Evolutionary conservation across 2,113 vertebrate species (phyloP).

Genomic region (Zapus hudsonius): DNA sequence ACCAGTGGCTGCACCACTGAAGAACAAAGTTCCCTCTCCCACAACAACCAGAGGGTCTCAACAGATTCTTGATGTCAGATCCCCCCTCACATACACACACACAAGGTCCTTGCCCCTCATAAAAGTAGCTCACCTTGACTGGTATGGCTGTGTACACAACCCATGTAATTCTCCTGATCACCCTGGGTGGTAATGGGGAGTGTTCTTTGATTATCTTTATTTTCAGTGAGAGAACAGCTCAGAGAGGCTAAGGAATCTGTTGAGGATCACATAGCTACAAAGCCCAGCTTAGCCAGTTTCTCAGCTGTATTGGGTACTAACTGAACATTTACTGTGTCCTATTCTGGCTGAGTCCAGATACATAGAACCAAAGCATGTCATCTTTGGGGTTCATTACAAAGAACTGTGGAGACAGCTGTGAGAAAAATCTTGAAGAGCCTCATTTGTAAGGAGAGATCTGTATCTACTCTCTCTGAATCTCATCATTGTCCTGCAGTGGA

Average conservation of each 20-base stretch:
- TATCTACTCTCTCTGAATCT: not conserved
- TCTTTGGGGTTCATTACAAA: not conserved
- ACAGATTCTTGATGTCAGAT: not conserved
- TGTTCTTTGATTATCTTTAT: not conserved
- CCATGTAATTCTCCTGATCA: not conserved
- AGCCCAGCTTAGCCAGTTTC: not conserved
- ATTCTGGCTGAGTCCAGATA: not conserved
- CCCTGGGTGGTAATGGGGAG: not conserved
- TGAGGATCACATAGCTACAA: not conserved
- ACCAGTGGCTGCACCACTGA: no score
- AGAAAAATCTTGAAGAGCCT: not conserved
- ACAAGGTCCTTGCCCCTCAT: not conserved
- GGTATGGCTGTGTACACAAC: fast-evolving
- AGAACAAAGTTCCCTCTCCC: no score
- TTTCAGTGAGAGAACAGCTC: not conserved
- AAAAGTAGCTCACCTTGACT: not conserved
- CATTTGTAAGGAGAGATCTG: not conserved
- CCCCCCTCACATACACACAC: no score
- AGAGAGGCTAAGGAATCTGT: not conserved
- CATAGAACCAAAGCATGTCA: not conserved
- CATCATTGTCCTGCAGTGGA: not conserved
- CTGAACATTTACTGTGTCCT: not conserved
- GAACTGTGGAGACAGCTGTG: not conserved
- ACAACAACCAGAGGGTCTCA: no score
- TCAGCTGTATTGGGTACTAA: not conserved